Evolutionary conservation across 2,113 vertebrate genomes (phyloP).

Genomic region (Sphyrna mokarran): DNA sequence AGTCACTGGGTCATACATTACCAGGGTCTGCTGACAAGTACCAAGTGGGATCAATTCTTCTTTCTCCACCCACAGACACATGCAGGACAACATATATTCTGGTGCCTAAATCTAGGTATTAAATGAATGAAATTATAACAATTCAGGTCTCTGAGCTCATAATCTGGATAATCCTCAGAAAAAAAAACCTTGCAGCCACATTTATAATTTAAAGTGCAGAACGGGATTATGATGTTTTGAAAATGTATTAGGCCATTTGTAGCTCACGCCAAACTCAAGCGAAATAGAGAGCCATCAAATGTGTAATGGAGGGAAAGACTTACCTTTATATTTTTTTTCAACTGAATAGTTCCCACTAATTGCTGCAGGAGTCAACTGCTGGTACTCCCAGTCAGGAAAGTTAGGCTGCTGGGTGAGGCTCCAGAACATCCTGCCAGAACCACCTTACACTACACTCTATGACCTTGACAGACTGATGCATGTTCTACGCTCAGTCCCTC

Average conservation of each 20-base stretch:
- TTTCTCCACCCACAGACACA: too few relatives aligned
- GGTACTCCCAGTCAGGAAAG: background rate
- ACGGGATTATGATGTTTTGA: background rate
- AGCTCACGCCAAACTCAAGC: background rate
- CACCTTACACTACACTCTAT: background rate
- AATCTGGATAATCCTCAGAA: too few relatives aligned
- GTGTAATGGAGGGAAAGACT: background rate
- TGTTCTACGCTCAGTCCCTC: too few relatives aligned
- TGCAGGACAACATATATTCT: too few relatives aligned
- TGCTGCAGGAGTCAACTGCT: background rate
- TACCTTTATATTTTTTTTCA: background rate
- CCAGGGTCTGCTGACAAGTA: too few relatives aligned
- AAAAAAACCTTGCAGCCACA: too few relatives aligned
- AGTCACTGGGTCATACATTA: too few relatives aligned
- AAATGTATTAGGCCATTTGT: background rate
- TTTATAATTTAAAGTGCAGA: too few relatives aligned
- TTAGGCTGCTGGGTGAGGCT: constrained; percentile 4
- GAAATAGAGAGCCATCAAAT: background rate
- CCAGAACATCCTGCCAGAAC: background rate
- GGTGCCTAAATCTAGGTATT: too few relatives aligned
- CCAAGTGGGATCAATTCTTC: too few relatives aligned
- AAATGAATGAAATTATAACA: too few relatives aligned
- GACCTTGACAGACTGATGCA: background rate
- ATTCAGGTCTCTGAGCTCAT: too few relatives aligned
- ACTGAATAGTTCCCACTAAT: background rate